phyloP scores from a whole-genome alignment of 2,888 invertebrate species.

The Hirudinaria manillensis region DNA sequence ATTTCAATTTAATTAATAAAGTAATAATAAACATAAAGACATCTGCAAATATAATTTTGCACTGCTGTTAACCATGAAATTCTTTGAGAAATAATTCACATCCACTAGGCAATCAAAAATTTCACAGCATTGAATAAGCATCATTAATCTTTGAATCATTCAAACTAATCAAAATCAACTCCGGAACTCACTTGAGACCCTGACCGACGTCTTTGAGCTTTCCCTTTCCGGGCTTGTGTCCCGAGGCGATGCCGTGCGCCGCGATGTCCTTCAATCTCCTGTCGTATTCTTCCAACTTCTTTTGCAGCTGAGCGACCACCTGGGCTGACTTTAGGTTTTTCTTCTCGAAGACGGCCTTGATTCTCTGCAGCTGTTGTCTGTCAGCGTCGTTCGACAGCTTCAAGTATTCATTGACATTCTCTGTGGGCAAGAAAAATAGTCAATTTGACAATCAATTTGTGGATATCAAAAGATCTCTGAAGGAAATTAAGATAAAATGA shows the following conservation, averaged over 20 bases:
- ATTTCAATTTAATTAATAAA: background rate
- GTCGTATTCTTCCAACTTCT: constrained; percentile 83
- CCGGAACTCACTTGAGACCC: constrained; percentile 76
- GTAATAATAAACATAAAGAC: too few relatives aligned
- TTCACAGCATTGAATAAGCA: background rate
- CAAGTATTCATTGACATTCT: constrained; percentile 92
- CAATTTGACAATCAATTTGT: background rate
- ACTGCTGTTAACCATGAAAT: background rate
- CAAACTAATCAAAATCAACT: background rate
- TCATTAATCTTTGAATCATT: background rate
- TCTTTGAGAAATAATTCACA: background rate
- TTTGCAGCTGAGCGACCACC: constrained; percentile 82
- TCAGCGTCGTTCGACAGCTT: constrained; percentile 68
- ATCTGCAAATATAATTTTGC: too few relatives aligned
- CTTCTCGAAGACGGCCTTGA: constrained; percentile 92
- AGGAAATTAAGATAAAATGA: background rate
- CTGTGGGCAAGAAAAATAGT: constrained; percentile 58
- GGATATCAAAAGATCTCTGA: background rate
- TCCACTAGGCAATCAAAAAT: background rate
- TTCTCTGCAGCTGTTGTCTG: constrained; percentile 82
- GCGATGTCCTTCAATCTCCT: constrained; percentile 78
- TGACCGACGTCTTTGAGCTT: constrained; percentile 87
- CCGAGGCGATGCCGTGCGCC: constrained; percentile 59
- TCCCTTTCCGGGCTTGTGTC: constrained; percentile 63
- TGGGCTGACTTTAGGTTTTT: constrained; percentile 95